phyloP scores from a whole-genome alignment of 2,113 vertebrate genomes.

The Urocolius indicus region DNA sequence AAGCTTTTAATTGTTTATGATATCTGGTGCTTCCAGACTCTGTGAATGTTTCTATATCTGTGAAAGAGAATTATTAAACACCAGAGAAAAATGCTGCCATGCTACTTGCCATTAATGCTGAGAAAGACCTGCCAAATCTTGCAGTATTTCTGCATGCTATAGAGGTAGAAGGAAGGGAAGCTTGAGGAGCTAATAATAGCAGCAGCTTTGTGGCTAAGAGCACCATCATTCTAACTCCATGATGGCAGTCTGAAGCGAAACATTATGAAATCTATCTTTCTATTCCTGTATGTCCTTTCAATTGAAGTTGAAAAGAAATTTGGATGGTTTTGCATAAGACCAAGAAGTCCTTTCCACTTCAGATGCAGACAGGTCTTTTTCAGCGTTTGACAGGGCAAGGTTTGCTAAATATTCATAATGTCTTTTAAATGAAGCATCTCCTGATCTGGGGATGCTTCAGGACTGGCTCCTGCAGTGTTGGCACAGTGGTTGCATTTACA shows the following conservation, averaged over 20 bases:
- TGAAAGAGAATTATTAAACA: slow-evolving; percentile 50
- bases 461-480: not conserved
- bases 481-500: not conserved
- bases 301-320: not conserved
- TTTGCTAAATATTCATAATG: not conserved
- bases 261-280: not conserved
- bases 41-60: not conserved
- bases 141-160: not conserved
- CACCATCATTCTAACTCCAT: slow-evolving; percentile 5
- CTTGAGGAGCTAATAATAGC: slow-evolving; percentile 6
- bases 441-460: not conserved
- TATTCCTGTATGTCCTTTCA: not conserved
- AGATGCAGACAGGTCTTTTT: not conserved
- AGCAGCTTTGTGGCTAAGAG: slow-evolving; percentile 18
- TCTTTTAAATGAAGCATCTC: not conserved
- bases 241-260: slow-evolving; percentile 7
- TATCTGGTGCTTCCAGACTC: slow-evolving; percentile 24
- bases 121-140: slow-evolving; percentile 44
- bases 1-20: slow-evolving; percentile 59
- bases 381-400: not conserved
- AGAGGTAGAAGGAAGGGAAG: slow-evolving; percentile 10
- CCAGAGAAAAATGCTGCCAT: not conserved
- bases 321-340: not conserved
- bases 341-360: not conserved
- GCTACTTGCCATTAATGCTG: slow-evolving; percentile 3